Conservation (phyloP, 2,888 invertebrate species). For the Netelia virgata region DNA sequence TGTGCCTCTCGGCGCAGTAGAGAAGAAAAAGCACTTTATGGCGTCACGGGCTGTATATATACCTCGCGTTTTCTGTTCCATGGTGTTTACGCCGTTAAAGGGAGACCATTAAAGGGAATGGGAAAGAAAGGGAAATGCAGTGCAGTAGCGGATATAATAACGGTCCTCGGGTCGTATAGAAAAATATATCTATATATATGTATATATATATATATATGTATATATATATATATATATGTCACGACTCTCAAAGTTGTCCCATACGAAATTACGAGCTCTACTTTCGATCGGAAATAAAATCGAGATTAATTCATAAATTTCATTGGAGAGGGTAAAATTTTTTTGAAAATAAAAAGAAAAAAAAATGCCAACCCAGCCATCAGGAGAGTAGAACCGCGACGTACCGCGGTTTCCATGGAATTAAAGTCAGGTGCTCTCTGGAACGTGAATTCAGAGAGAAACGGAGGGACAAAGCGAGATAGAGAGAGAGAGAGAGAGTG, state of each 20-base stretch:
- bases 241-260: no score
- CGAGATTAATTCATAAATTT: no score
- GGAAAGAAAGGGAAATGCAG: constrained; percentile 50
- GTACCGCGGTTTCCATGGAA: background rate
- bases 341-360: no score
- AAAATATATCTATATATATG: background rate
- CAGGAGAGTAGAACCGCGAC: no score
- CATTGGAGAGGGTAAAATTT: no score
- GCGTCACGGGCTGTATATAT: constrained; percentile 56
- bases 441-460: constrained; percentile 46
- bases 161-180: constrained; percentile 12
- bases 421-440: constrained; percentile 22
- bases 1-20: background rate
- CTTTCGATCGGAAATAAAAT: no score
- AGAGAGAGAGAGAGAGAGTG: constrained; percentile 37
- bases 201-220: background rate
- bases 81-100: constrained; percentile 64
- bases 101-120: constrained; percentile 68
- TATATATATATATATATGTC: background rate
- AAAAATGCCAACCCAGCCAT: no score
- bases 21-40: constrained; percentile 56
- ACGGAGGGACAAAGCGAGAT: constrained; percentile 28
- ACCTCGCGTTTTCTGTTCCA: constrained; percentile 55
- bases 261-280: no score
- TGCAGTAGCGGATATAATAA: constrained; percentile 45